Conservation (phyloP, 2,888 invertebrate species). For the Parochlus steinenii region DNA sequence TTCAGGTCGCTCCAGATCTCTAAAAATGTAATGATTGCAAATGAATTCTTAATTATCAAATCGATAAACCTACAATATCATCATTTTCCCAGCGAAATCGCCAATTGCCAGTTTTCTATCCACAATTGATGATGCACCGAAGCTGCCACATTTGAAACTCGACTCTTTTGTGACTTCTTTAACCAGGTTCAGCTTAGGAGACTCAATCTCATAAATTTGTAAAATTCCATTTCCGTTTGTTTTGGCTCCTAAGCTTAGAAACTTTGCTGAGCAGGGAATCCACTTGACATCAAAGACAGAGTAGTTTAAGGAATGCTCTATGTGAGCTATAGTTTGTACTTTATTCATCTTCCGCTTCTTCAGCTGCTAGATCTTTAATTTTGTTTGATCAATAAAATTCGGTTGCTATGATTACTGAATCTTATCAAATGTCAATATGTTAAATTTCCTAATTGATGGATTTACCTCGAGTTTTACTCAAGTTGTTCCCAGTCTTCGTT, state of each 20-base stretch:
- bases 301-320: constrained; percentile 66
- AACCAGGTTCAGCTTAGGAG: constrained; percentile 52
- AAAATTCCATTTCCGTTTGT: constrained; percentile 73
- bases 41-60: not conserved
- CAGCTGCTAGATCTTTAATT: constrained; percentile 30
- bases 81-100: constrained; percentile 70
- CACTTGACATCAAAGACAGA: constrained; percentile 87
- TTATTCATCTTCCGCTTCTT: constrained; percentile 58
- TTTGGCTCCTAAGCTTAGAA: constrained; percentile 72
- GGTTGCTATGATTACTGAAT: no score
- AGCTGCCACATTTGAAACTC: constrained; percentile 84
- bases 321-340: constrained; percentile 80
- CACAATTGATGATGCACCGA: constrained; percentile 70
- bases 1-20: constrained; percentile 62
- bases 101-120: constrained; percentile 77
- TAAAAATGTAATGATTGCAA: constrained; percentile 24
- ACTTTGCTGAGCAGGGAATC: constrained; percentile 89
- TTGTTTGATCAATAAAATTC: no score
- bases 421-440: no score
- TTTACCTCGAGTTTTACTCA: no score
- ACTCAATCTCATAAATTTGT: constrained; percentile 62
- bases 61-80: constrained; percentile 52
- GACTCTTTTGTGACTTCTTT: constrained; percentile 64
- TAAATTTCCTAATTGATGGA: no score
- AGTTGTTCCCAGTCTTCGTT: no score